Evolutionary conservation across 2,113 vertebrate genomes (phyloP).

Genomic region (Cephalopterus ornatus): DNA sequence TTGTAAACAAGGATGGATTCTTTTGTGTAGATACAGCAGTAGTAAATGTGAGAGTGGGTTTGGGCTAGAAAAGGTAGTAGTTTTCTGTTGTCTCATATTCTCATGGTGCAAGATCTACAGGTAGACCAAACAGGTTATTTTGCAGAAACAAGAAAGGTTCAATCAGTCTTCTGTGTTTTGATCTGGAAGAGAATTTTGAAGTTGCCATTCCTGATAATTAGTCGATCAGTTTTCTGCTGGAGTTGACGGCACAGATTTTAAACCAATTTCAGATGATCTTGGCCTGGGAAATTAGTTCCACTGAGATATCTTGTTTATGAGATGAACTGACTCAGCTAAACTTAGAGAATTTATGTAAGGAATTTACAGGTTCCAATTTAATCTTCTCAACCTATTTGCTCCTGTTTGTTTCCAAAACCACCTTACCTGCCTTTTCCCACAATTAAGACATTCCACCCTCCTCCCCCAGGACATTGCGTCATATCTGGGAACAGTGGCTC

Average conservation of each 20-base stretch:
- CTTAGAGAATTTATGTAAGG: neutral
- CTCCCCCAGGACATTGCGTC: neutral
- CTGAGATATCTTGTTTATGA: neutral
- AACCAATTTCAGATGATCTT: neutral
- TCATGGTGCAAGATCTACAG: neutral
- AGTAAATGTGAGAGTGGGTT: neutral
- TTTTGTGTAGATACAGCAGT: neutral
- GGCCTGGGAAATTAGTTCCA: neutral
- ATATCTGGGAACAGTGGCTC: neutral
- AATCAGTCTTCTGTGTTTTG: neutral
- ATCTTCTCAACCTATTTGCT: neutral
- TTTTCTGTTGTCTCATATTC: neutral
- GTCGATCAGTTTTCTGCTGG: rapidly evolving
- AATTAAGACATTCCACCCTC: neutral
- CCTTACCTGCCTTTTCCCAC: neutral
- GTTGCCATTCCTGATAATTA: neutral
- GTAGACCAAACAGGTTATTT: neutral
- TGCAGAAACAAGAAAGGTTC: neutral
- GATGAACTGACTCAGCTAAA: neutral
- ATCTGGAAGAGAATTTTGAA: neutral
- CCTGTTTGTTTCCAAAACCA: neutral
- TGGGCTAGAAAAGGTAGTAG: neutral
- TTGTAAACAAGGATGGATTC: neutral
- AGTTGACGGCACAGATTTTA: neutral
- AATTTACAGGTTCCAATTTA: neutral